Evolutionary conservation across 2,888 invertebrate genomes (phyloP).

Genomic region (Ectemnius cavifrons): DNA sequence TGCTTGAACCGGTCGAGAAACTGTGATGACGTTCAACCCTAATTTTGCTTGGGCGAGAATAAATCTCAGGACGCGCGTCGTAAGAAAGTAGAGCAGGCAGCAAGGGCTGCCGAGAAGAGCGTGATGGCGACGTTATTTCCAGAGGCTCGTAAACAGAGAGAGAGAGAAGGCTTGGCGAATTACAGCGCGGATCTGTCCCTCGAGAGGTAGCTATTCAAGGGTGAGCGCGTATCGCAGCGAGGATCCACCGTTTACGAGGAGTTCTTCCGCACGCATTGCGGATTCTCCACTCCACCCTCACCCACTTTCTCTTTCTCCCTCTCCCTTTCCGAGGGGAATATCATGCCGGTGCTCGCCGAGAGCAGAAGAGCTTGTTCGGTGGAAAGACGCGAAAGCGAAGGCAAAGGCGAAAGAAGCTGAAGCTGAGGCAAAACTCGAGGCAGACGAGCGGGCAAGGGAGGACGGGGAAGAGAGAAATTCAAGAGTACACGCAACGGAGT

Average conservation of each 20-base stretch:
- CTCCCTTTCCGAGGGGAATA: no score
- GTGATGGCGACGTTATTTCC: neutral
- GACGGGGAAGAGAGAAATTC: slow-evolving; percentile 34
- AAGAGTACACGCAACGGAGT: slow-evolving; percentile 61
- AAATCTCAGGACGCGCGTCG: no score
- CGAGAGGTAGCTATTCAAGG: neutral
- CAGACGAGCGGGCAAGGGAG: slow-evolving; percentile 20
- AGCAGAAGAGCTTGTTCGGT: neutral
- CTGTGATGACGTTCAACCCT: no score
- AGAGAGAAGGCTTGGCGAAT: neutral
- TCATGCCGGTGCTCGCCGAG: neutral
- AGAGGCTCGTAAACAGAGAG: neutral
- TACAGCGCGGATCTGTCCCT: slow-evolving; percentile 6
- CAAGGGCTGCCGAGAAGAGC: no score
- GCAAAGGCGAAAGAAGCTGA: neutral
- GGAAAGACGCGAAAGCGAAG: neutral
- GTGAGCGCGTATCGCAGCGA: neutral
- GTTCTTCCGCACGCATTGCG: slow-evolving; percentile 10
- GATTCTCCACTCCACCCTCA: neutral
- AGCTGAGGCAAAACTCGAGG: no score
- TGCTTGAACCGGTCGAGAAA: no score
- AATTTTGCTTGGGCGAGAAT: no score
- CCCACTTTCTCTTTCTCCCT: no score
- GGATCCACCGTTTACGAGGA: neutral
- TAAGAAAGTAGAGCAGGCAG: no score